phyloP scores from a whole-genome alignment of 2,797 vertebrate genomes.

The Muraenolepis orangiensis region DNA sequence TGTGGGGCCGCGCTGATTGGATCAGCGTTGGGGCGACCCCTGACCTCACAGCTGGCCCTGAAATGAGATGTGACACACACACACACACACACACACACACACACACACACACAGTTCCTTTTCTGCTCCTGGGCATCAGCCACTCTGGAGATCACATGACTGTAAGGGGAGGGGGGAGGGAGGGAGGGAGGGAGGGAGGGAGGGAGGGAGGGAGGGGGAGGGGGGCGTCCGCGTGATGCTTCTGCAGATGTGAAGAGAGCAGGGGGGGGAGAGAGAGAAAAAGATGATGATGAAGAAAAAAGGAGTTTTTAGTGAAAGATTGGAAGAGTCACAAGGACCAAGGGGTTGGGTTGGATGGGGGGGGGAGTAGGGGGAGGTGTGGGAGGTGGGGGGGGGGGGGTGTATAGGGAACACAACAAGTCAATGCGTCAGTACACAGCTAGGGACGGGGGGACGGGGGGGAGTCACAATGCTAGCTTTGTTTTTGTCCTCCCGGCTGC shows the following conservation, averaged over 20 bases:
- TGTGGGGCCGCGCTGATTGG: slow-evolving; percentile 46
- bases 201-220: neutral
- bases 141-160: slow-evolving; percentile 66
- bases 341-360: slow-evolving; percentile 6
- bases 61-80: slow-evolving; percentile 56
- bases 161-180: slow-evolving; percentile 3
- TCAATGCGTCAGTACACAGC: slow-evolving; percentile 66
- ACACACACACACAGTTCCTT: slow-evolving; percentile 36
- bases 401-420: slow-evolving; percentile 71
- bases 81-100: neutral
- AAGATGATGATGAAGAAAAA: slow-evolving; percentile 53
- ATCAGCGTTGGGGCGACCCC: slow-evolving; percentile 56
- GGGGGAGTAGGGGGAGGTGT: too few species aligned
- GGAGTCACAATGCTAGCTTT: slow-evolving; percentile 76
- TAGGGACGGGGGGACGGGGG: slow-evolving; percentile 50
- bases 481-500: slow-evolving; percentile 71
- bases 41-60: slow-evolving; percentile 59
- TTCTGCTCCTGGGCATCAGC: slow-evolving; percentile 53
- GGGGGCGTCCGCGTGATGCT: slow-evolving; percentile 68
- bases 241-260: slow-evolving; percentile 70
- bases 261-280: too few species aligned
- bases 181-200: neutral
- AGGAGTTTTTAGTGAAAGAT: slow-evolving; percentile 66
- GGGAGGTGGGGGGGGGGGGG: slow-evolving; percentile 20
- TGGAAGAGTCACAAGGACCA: slow-evolving; percentile 56